Conservation (phyloP, 1,140 invertebrate species). For the Pseudomyrmex dendroicus region DNA sequence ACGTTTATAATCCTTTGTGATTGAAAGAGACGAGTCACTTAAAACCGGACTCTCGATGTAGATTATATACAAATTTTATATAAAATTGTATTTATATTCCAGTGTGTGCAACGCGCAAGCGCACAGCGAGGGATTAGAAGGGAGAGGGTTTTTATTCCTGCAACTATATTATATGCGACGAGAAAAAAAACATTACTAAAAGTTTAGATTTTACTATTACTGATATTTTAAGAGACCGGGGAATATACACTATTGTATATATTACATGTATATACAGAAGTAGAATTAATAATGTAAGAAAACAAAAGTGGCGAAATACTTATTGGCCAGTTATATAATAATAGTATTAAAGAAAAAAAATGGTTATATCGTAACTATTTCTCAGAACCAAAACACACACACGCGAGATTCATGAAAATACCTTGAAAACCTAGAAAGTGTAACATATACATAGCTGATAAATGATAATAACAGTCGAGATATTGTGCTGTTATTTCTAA, state of each 20-base stretch:
- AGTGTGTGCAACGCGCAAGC: slow-evolving; percentile 69
- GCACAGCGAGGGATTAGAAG: slow-evolving; percentile 74
- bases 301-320: slow-evolving; percentile 78
- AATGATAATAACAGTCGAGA: slow-evolving; percentile 60
- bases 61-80: slow-evolving; percentile 81
- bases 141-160: slow-evolving; percentile 80
- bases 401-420: slow-evolving; percentile 73
- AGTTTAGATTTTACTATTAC: slow-evolving; percentile 79
- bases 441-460: slow-evolving; percentile 68
- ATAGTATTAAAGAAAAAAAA: slow-evolving; percentile 68
- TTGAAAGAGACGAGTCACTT: slow-evolving; percentile 79
- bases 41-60: slow-evolving; percentile 78
- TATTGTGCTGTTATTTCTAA: slow-evolving; percentile 72
- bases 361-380: slow-evolving; percentile 76
- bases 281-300: slow-evolving; percentile 80
- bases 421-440: slow-evolving; percentile 69
- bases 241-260: slow-evolving; percentile 72
- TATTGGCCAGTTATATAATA: slow-evolving; percentile 80
- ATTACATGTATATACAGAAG: slow-evolving; percentile 79
- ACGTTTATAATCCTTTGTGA: slow-evolving; percentile 81
- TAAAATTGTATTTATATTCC: slow-evolving; percentile 80
- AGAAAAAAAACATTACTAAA: slow-evolving; percentile 66
- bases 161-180: slow-evolving; percentile 66
- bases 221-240: slow-evolving; percentile 69
- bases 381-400: slow-evolving; percentile 80